Evolutionary conservation across 2,888 invertebrate genomes (phyloP), one percentile per base, ranked within the genome.

Genomic region (Calephelis perditalis): DNA sequence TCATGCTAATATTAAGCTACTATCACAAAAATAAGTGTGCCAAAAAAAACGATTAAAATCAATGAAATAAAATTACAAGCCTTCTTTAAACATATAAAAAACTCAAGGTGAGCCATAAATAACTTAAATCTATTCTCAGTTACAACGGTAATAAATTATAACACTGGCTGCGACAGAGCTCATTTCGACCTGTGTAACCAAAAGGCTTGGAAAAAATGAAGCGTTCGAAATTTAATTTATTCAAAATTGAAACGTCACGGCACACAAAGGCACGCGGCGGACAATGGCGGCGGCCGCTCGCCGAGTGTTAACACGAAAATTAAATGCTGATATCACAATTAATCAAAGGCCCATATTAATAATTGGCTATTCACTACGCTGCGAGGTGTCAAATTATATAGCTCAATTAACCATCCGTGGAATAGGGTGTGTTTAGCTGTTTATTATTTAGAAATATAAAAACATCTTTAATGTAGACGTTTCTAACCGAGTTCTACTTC

Each of bases 261-360:
- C 79, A 73, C 73, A 88, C 88, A 87, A 88, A 87, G 84, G 85
- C 79, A 75, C 75, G 77, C 76, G 76, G 78, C 72, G 70, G 73
- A 88, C 89, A 88, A 88, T 87, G 80, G 87, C 76, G 76, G 75
- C 69, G 73, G 75, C 77, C 49, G 52, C 79, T 76, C 78, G 79
- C 77, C 74, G 78, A 80, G 82, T 87, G 89, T 88, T 90, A 90
- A 89, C 89, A 88, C 82, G 89, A 86, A 90, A 89, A 89, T 90
- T 89, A 90, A 90, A 89, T 89, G 89, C 88, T 90, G 89, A 90
- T 90, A 90, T 89, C 88, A 90, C 86, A 89, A 90, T 90, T 90
- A 89, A 90, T 90, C 89, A 89, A 88, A 85, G 81, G 82, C 77
- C 86, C 82, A 88, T 88, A 88, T 88, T 88, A 87, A 87, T 89